Evolutionary conservation across 2,888 invertebrate species (phyloP), one percentile per base, ranked within the genome.

Genomic region (Pseudeuparius sepicola): DNA sequence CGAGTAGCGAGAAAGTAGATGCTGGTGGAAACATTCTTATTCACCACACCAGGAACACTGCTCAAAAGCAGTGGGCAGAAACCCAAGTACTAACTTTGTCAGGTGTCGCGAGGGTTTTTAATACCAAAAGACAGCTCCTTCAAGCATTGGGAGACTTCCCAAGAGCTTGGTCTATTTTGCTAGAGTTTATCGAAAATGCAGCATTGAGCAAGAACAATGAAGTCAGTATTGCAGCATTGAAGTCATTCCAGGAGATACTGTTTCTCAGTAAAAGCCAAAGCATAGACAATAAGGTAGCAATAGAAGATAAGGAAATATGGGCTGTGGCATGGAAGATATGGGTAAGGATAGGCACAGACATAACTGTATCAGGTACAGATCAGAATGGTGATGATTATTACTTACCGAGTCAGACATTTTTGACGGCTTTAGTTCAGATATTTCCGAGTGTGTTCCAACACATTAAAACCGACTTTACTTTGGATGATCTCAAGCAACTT

Each of bases 31-130:
- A 92, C 56, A 92, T 97, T 47, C 70, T 97, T 4, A 96, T 98
- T 51, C 98, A 98, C 63, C 98, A 98, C 64, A 90, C 96, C 1
- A 47, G 98, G 38, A 97, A 98, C 61, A 98, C 98, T 0, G 96
- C 96, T 29, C 93, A 94, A 62, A 97, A 97, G 53, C 97, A 97
- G 56, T 97, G 96, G 96, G 93, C 96, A 0, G 96, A 97, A 64
- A 97, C 97, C 1, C 89, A 93, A 70, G 93, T 88, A 23, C 61
- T 90, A 40, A 88, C 89, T 0, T 61, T 92, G 9, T 87, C 87
- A 3, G 94, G 94, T 0, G 93, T 94, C 12, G 89, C 92, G 1
- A 71, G 93, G 42, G 93, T 74, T 9, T 94, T 96, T 64, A 90
- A 92, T 57, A 86, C 89, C 1, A 86, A 94, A 59, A 76, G 90